phyloP scores from a whole-genome alignment of 2,797 vertebrate species.

The Spinus pinus region DNA sequence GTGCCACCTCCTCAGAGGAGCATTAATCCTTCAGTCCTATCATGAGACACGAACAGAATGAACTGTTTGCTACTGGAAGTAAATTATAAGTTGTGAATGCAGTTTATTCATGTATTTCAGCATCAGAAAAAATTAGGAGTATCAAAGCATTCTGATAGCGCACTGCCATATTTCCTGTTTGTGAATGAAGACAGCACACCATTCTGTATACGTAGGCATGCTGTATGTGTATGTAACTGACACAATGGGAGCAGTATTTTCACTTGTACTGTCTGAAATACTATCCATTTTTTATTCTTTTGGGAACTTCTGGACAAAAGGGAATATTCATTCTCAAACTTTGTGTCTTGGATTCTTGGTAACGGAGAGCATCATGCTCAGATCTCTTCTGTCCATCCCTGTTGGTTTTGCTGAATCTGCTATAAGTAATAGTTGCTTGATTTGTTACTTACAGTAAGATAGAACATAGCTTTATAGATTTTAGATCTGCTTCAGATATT shows the following conservation, averaged over 20 bases:
- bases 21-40: slow-evolving; percentile 79
- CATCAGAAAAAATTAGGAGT: slow-evolving; percentile 81
- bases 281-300: slow-evolving; percentile 89
- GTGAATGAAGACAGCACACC: slow-evolving; percentile 82
- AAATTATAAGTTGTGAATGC: slow-evolving; percentile 85
- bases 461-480: slow-evolving; percentile 42
- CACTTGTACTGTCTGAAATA: slow-evolving; percentile 79
- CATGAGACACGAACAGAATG: slow-evolving; percentile 77
- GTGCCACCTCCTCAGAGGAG: slow-evolving; percentile 82
- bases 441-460: slow-evolving; percentile 51
- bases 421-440: slow-evolving; percentile 49
- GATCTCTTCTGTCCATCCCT: slow-evolving; percentile 54
- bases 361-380: slow-evolving; percentile 27
- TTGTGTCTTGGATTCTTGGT: slow-evolving; percentile 61
- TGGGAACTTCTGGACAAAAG: slow-evolving; percentile 76
- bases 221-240: slow-evolving; percentile 82
- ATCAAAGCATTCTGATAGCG: slow-evolving; percentile 82
- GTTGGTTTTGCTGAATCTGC: slow-evolving; percentile 43
- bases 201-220: slow-evolving; percentile 86
- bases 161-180: slow-evolving; percentile 82
- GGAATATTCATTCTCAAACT: slow-evolving; percentile 67
- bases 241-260: slow-evolving; percentile 84
- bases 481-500: slow-evolving; percentile 14
- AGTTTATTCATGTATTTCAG: slow-evolving; percentile 81
- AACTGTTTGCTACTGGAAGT: slow-evolving; percentile 85